Evolutionary conservation across 2,888 invertebrate genomes (phyloP).

Genomic region (Axea sp.): DNA sequence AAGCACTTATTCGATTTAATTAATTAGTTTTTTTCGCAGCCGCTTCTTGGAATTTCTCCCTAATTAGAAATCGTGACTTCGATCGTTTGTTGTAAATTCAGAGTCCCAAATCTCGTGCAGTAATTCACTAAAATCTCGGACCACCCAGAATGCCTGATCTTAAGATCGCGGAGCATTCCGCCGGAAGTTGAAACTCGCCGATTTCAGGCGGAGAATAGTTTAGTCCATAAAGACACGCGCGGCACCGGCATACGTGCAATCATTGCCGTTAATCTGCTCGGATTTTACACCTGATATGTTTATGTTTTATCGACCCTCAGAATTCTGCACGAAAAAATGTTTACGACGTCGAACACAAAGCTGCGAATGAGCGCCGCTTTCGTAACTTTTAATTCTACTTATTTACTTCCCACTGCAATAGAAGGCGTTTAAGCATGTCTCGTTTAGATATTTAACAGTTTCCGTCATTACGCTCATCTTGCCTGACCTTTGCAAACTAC

Average conservation of each 20-base stretch:
- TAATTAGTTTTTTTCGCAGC: conserved; percentile 49
- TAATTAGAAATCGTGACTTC: conserved; percentile 63
- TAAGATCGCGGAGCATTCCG: conserved; percentile 58
- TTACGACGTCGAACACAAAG: too few relatives aligned
- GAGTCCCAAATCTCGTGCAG: conserved; percentile 59
- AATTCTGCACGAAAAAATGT: too few relatives aligned
- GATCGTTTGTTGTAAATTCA: conserved; percentile 63
- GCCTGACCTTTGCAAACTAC: too few relatives aligned
- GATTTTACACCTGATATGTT: not conserved
- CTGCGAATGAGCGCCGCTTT: too few relatives aligned
- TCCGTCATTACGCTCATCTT: too few relatives aligned
- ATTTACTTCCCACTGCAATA: too few relatives aligned
- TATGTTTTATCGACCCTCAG: too few relatives aligned
- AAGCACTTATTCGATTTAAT: conserved; percentile 52
- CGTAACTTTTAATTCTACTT: too few relatives aligned
- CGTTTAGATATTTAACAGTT: too few relatives aligned
- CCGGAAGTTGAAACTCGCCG: conserved; percentile 58
- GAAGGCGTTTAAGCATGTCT: too few relatives aligned
- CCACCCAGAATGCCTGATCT: conserved; percentile 61
- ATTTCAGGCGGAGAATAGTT: conserved; percentile 36
- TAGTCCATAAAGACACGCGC: conserved; percentile 34
- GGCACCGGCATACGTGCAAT: not conserved
- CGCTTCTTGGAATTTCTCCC: conserved; percentile 46
- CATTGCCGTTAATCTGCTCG: conserved; percentile 12
- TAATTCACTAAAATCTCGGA: conserved; percentile 61